These are phyloP conservation scores for Thyatira batis DNA, from an alignment of 2,888 invertebrate species.

Conservation along the genomic window DNA sequence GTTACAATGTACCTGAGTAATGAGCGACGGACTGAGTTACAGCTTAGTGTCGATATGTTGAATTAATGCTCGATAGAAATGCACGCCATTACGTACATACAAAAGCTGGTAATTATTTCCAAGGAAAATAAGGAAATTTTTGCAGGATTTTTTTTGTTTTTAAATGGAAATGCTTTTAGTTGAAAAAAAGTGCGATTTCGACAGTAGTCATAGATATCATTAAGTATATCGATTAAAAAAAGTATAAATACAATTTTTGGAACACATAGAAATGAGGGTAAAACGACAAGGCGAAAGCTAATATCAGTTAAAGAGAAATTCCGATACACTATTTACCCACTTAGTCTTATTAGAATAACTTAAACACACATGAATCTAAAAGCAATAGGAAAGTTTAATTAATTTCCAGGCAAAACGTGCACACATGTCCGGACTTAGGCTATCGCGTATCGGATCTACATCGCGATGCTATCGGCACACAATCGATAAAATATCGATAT, in stretches of 20 bases:
- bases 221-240: no score
- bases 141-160: no score
- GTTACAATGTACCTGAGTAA: constrained; percentile 1
- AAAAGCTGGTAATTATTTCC: neutral
- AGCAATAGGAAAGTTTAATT: constrained; percentile 27
- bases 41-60: neutral
- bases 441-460: constrained; percentile 23
- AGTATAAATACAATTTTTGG: no score
- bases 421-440: constrained; percentile 9
- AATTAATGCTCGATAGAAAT: neutral
- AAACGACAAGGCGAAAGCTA: no score
- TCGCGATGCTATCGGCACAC: constrained; percentile 27
- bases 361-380: neutral
- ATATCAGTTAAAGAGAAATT: neutral
- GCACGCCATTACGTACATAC: neutral
- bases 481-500: constrained; percentile 19
- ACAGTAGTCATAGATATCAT: no score
- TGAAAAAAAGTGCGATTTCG: no score
- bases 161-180: no score
- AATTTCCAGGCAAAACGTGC: constrained; percentile 19
- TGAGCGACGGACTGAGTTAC: neutral
- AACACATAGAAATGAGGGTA: no score
- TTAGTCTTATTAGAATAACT: neutral
- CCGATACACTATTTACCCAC: neutral
- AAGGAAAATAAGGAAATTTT: no score